Conservation (phyloP, 2,113 vertebrate species). For the Lagopus muta region DNA sequence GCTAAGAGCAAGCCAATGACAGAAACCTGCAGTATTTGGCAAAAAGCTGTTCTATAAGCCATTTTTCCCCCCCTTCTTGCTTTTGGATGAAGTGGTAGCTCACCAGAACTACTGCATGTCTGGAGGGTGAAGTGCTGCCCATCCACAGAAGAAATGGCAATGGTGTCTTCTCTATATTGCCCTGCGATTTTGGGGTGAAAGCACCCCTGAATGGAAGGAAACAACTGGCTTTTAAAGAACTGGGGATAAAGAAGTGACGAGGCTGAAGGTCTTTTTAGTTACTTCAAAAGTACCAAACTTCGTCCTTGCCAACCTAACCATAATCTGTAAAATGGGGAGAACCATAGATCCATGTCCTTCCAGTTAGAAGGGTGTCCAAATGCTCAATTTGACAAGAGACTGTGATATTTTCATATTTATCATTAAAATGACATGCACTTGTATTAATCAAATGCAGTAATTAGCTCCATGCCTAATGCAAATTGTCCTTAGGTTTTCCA, state of each 20-base stretch:
- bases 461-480: constrained; percentile 26
- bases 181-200: neutral
- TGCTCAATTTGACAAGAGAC: neutral
- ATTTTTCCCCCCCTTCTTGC: neutral
- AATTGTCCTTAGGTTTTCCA: neutral
- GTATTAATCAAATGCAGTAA: constrained; percentile 35
- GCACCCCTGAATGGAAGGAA: neutral
- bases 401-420: neutral
- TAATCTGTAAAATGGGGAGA: neutral
- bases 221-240: neutral
- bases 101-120: neutral
- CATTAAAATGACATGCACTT: constrained; percentile 17
- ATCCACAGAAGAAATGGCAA: neutral
- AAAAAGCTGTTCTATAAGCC: neutral
- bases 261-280: neutral
- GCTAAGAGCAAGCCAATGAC: neutral
- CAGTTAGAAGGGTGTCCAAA: neutral
- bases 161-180: rapidly evolving
- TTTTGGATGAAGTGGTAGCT: rapidly evolving
- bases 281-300: neutral
- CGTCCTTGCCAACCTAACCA: neutral
- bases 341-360: neutral
- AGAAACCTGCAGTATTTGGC: neutral
- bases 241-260: neutral
- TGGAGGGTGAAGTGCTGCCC: neutral